Percentiles rank a stretch among this genome's conserved stretches.
Evolutionary conservation across 2,113 vertebrate species (phyloP).

Genomic region (Phyllostomus discolor): DNA sequence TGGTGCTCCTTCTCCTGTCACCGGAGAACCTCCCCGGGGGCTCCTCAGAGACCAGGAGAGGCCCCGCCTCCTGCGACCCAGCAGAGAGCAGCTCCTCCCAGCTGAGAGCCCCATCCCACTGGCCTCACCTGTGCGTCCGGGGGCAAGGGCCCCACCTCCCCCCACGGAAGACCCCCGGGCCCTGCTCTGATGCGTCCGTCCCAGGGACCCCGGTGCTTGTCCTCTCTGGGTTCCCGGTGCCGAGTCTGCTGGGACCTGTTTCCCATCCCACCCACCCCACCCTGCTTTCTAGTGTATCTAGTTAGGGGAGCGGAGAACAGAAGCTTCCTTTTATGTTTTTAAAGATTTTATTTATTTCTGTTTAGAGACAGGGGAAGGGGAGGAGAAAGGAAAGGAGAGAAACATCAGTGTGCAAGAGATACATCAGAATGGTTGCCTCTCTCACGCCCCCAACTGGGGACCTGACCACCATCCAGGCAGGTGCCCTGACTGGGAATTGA

Average conservation of each 20-base stretch:
- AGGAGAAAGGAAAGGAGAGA: too few species aligned
- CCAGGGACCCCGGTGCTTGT: not conserved
- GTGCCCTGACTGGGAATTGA: too few species aligned
- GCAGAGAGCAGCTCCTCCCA: not conserved
- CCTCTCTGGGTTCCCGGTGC: not conserved
- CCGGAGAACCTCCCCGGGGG: slow-evolving; percentile 71
- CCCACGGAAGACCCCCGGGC: not conserved
- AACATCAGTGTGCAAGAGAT: too few species aligned
- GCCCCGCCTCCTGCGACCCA: not conserved
- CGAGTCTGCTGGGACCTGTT: not conserved
- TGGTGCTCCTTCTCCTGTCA: slow-evolving; percentile 85
- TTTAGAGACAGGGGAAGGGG: too few species aligned
- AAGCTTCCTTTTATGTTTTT: not conserved
- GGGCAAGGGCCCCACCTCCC: not conserved
- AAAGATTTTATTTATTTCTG: too few species aligned
- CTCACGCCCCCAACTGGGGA: too few species aligned
- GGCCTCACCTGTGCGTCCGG: too few species aligned
- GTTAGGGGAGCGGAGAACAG: not conserved
- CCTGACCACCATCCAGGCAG: too few species aligned
- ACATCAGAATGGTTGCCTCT: too few species aligned
- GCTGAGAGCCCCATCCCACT: not conserved
- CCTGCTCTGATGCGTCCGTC: not conserved
- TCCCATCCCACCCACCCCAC: not conserved
- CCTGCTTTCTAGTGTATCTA: not conserved
- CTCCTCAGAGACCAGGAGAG: not conserved